Base-by-base conservation (phyloP, 1,140 invertebrate species). In the Parasteatoda tepidariorum region DNA sequence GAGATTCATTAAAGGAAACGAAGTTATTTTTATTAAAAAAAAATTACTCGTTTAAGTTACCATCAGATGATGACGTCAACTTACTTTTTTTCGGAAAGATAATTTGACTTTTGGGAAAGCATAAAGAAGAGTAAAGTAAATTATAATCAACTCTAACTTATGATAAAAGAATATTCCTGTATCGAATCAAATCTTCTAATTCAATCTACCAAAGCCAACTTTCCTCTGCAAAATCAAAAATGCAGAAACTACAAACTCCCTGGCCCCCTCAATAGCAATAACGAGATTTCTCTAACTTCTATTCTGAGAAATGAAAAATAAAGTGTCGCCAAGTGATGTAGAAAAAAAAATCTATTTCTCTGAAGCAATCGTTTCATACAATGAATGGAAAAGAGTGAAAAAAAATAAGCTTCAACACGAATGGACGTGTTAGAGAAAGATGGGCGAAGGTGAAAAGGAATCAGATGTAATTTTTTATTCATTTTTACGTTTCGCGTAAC, bases 401-500 rank as follows among this genome's bases (percentile, higher is more conserved):
- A 67, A 67, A 67, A 68, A 30, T 11, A 4, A 7, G 22, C 24
- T 24, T 13, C n/a, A 26, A 30, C 34, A 48, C 4, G 38, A 26
- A 13, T 41, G 33, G 11, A 31, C n/a, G 31, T 31, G 34, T 15
- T 68, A 28, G 34, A 22, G 15, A 18, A 24, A 15, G 6, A 34
- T 13, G 22, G 4, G 64, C 22, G 64, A 41, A 2, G 30, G 31
- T 7, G 31, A 66, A 64, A 18, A 38, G 33, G 38, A 26, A 71
- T 71, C 68, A 57, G 26, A 71, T 55, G 68, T 71, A 54, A 30
- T 30, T 30, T 57, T 71, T 71, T 62, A 54, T 71, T 55, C 28
- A 18, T 38, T 31, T 59, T 59, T 26, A 6, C 41, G 28, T 26
- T n/a, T 54, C 30, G 28, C 9, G 54, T 26, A 26, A 48, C n/a